These are phyloP conservation scores for Sarcophaga rosellei DNA, from an alignment of 2,888 invertebrate species.

Conservation along the genomic window DNA sequence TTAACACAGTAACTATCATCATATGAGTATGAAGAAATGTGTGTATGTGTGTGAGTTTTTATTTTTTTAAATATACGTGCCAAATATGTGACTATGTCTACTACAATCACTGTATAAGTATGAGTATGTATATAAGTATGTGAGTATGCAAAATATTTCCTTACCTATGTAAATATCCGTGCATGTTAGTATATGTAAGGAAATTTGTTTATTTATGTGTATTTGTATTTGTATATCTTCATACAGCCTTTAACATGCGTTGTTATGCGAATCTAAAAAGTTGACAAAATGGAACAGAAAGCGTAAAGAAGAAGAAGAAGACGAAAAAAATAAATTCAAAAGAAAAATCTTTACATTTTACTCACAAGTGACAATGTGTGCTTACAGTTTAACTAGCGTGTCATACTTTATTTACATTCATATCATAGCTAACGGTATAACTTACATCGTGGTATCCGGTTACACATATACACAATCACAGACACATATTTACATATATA, in stretches of 20 bases:
- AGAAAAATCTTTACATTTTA: constrained; percentile 62
- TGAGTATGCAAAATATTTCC: neutral
- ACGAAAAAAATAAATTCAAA: neutral
- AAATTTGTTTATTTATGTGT: constrained; percentile 5
- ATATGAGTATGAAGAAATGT: neutral
- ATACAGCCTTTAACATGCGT: constrained; percentile 36
- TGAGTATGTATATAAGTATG: neutral
- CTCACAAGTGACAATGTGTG: constrained; percentile 63
- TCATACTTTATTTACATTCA: constrained; percentile 69
- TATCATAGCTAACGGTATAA: constrained; percentile 63
- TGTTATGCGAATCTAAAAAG: constrained; percentile 64
- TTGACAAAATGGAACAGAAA: constrained; percentile 26
- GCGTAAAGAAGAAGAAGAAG: neutral
- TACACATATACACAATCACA: constrained; percentile 29
- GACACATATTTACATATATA: neutral
- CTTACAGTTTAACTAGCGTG: constrained; percentile 67
- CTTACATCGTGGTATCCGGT: constrained; percentile 58
- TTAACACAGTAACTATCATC: constrained; percentile 8
- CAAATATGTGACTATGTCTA: constrained; percentile 33
- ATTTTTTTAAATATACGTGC: constrained; percentile 21
- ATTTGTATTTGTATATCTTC: neutral
- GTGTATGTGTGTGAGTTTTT: neutral
- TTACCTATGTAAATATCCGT: constrained; percentile 11
- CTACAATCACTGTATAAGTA: neutral
- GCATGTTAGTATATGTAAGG: neutral